Percentiles rank a stretch among this genome's conserved stretches.
These are phyloP conservation scores for Mugil cephalus DNA, from an alignment of 2,113 vertebrate genomes.

Conservation along the genomic window DNA sequence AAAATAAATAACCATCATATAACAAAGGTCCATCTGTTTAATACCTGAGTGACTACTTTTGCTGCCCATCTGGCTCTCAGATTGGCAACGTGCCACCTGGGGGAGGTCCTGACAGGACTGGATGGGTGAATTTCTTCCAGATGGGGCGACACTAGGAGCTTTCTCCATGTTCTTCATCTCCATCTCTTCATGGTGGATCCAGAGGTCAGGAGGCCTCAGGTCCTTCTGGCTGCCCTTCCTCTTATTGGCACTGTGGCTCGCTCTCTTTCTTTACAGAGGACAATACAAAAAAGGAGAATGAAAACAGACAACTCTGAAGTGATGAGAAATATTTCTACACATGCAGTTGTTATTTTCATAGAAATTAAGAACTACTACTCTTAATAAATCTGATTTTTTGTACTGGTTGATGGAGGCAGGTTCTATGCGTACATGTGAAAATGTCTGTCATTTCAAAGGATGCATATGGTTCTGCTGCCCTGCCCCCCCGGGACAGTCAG, in stretches of 20 bases:
- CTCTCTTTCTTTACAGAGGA: slow-evolving; percentile 88
- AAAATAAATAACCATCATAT: no score
- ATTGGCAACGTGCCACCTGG: slow-evolving; percentile 92
- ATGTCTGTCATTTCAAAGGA: no score
- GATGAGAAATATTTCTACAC: neutral
- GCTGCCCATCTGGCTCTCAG: slow-evolving; percentile 92
- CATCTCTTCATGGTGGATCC: slow-evolving; percentile 98
- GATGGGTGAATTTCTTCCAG: slow-evolving; percentile 85
- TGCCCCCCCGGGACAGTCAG: no score
- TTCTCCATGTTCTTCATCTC: slow-evolving; percentile 98
- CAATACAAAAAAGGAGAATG: neutral
- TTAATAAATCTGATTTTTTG: no score
- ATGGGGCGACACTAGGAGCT: slow-evolving; percentile 83
- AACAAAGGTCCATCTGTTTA: neutral
- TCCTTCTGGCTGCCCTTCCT: slow-evolving; percentile 96
- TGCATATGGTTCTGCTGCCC: no score
- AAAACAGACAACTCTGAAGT: neutral
- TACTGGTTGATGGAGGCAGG: no score
- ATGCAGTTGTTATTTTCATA: no score
- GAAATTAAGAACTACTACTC: no score
- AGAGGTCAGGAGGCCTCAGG: slow-evolving; percentile 92
- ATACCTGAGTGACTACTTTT: slow-evolving; percentile 94
- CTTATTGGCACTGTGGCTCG: slow-evolving; percentile 87
- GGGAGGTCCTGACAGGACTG: slow-evolving; percentile 92
- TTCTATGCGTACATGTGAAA: no score